Evolutionary conservation across 1,140 invertebrate genomes (phyloP).

Genomic region (Heliconius congener): DNA sequence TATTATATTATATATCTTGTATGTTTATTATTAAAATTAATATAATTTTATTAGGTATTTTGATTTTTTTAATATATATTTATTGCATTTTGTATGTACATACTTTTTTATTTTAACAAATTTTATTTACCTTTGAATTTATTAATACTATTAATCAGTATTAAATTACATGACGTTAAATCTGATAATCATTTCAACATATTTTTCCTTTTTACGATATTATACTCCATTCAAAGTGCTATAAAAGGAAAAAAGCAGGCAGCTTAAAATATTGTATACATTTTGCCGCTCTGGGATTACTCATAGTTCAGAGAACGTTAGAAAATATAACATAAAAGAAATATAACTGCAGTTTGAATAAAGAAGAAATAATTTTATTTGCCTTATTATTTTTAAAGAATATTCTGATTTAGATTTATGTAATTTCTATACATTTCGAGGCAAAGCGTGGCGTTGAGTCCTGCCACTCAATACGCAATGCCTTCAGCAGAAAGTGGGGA

Average conservation of each 20-base stretch:
- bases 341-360: neutral
- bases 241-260: neutral
- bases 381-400: too few relatives aligned
- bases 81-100: neutral
- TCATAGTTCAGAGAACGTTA: neutral
- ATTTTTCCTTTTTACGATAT: neutral
- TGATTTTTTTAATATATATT: neutral
- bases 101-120: neutral
- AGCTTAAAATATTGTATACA: constrained; percentile 2
- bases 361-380: too few relatives aligned
- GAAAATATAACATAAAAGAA: neutral
- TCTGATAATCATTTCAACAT: neutral
- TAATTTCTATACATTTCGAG: too few relatives aligned
- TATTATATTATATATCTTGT: neutral
- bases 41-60: too few relatives aligned
- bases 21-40: too few relatives aligned
- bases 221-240: neutral
- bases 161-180: too few relatives aligned
- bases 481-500: too few relatives aligned
- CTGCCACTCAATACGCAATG: too few relatives aligned
- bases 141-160: too few relatives aligned
- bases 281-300: constrained; percentile 1
- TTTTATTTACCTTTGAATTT: neutral
- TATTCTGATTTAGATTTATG: neutral
- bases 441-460: too few relatives aligned